These are phyloP conservation scores for Solenopsis invicta DNA, from an alignment of 1,140 invertebrate genomes.

Conservation along the genomic window DNA sequence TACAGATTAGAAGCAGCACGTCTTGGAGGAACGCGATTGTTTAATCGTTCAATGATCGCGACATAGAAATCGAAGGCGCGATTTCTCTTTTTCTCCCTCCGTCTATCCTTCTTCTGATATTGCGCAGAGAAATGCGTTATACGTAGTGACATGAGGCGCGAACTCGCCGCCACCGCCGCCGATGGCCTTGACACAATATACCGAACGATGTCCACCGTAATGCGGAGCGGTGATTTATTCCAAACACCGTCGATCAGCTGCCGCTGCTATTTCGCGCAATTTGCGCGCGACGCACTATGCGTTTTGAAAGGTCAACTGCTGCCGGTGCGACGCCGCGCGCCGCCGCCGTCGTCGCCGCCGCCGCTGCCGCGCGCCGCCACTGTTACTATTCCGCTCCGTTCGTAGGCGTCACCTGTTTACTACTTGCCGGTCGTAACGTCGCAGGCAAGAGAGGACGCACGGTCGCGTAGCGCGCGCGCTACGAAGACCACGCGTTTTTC, in stretches of 20 bases:
- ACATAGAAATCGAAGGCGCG: neutral
- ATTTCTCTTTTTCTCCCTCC: neutral
- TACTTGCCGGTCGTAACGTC: conserved; percentile 6
- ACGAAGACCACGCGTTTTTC: neutral
- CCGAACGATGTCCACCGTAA: conserved; percentile 35
- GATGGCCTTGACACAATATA: conserved; percentile 71
- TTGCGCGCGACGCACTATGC: neutral
- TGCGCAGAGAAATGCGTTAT: conserved; percentile 58
- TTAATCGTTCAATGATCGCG: neutral
- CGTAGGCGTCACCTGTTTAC: conserved; percentile 31
- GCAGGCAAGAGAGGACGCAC: no score
- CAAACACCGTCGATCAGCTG: neutral
- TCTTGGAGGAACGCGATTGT: neutral
- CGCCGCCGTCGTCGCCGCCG: no score
- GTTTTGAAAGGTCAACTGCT: conserved; percentile 14
- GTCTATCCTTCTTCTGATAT: neutral
- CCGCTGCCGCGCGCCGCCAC: neutral
- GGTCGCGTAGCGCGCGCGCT: neutral
- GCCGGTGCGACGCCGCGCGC: neutral
- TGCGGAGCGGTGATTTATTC: conserved; percentile 2
- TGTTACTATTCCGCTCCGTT: neutral
- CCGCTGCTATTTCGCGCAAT: conserved; percentile 7
- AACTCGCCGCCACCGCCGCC: conserved; percentile 28
- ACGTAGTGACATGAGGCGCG: conserved; percentile 18
- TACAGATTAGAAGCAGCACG: conserved; percentile 49